Percentiles rank a stretch among this genome's conserved stretches.
Evolutionary conservation across 2,113 vertebrate genomes (phyloP).

Genomic region (Albula glossodonta): DNA sequence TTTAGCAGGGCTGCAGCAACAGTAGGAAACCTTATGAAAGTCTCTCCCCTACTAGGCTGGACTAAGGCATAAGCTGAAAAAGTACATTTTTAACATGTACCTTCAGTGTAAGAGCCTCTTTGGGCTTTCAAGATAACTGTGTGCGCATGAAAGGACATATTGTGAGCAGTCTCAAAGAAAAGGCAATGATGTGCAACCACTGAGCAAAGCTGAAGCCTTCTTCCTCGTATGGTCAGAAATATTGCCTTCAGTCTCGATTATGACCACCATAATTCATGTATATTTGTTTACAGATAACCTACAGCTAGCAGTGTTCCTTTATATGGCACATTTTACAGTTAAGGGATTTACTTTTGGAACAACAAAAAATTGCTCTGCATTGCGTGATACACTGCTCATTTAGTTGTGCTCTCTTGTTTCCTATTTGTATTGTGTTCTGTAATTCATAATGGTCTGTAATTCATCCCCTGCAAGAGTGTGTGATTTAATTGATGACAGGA

Average conservation of each 20-base stretch:
- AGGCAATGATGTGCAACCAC: no score
- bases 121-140: no score
- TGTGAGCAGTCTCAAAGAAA: no score
- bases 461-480: neutral
- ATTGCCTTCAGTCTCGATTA: neutral
- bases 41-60: neutral
- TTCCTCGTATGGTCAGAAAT: neutral
- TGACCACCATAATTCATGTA: neutral
- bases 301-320: neutral
- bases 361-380: neutral
- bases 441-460: neutral
- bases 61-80: neutral
- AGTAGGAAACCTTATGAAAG: neutral
- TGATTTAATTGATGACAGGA: neutral
- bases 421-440: neutral
- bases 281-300: neutral
- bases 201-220: no score
- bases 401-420: neutral
- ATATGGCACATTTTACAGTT: neutral
- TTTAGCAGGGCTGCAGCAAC: neutral
- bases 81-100: no score
- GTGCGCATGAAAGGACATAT: no score
- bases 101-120: no score
- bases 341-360: neutral
- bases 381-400: neutral